Percentiles rank a stretch among this genome's conserved stretches.
Conservation (phyloP, 2,888 invertebrate genomes). For the Doris montereyensis region DNA sequence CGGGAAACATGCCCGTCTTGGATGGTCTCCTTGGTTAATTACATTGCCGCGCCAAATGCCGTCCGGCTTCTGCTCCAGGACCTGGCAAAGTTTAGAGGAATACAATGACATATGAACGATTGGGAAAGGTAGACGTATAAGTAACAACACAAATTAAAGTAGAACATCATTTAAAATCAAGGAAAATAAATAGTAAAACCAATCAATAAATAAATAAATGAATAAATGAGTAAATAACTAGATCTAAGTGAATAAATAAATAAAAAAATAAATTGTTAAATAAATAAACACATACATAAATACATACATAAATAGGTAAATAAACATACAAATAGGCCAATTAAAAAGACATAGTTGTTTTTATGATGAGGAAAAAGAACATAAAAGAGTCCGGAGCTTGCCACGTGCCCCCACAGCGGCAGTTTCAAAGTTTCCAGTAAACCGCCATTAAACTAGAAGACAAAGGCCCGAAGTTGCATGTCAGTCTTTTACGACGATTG, state of each 20-base stretch:
- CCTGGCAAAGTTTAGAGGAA: no score
- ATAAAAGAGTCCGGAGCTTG: no score
- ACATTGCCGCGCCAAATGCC: conserved; percentile 72
- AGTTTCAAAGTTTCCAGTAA: no score
- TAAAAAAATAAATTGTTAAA: background rate
- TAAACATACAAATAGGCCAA: background rate
- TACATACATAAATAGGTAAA: background rate
- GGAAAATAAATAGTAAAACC: background rate
- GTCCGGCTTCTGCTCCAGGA: conserved; percentile 70
- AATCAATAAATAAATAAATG: background rate
- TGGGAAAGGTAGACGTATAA: no score
- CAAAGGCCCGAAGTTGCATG: no score
- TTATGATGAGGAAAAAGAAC: no score
- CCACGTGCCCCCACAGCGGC: no score
- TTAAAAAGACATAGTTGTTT: no score
- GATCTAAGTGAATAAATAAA: background rate
- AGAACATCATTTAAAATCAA: background rate
- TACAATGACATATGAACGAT: no score
- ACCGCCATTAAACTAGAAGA: no score
- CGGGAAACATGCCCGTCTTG: conserved; percentile 73
- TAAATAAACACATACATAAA: background rate
- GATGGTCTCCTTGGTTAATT: conserved; percentile 71
- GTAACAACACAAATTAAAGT: no score
- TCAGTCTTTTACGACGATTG: no score
- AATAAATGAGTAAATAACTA: background rate